Conservation (phyloP, 2,797 vertebrate genomes). For the Columba guinea region DNA sequence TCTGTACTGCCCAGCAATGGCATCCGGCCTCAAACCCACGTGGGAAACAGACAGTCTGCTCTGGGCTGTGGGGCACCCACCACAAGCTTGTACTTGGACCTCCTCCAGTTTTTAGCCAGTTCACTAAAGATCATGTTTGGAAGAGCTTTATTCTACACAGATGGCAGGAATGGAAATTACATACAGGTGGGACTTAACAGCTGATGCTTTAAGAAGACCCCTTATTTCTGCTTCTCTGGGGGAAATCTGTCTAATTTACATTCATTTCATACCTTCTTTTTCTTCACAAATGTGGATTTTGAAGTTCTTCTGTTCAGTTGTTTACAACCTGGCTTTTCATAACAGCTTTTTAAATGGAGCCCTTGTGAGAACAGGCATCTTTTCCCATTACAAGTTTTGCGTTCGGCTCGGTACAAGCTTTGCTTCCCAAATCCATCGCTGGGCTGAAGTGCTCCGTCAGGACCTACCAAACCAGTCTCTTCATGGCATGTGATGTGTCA, state of each 20-base stretch:
- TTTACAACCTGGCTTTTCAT: conserved; percentile 18
- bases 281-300: background rate
- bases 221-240: conserved; percentile 9
- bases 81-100: conserved; percentile 16
- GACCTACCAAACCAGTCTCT: background rate
- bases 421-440: background rate
- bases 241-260: background rate
- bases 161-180: conserved; percentile 10
- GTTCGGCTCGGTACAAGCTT: background rate
- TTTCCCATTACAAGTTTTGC: background rate
- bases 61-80: conserved; percentile 6
- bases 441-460: background rate
- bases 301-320: background rate
- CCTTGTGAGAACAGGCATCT: background rate
- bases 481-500: background rate
- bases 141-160: background rate
- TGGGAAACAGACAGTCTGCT: conserved; percentile 3
- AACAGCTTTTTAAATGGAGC: background rate
- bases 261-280: background rate
- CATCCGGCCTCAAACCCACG: conserved; percentile 32
- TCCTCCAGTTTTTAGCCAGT: conserved; percentile 16
- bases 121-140: background rate
- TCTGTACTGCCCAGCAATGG: conserved; percentile 3
- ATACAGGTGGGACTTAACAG: conserved; percentile 36
- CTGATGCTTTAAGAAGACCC: conserved; percentile 26